Base-by-base conservation (phyloP, 2,797 vertebrate genomes). In the Halcyon chelicuti region DNA sequence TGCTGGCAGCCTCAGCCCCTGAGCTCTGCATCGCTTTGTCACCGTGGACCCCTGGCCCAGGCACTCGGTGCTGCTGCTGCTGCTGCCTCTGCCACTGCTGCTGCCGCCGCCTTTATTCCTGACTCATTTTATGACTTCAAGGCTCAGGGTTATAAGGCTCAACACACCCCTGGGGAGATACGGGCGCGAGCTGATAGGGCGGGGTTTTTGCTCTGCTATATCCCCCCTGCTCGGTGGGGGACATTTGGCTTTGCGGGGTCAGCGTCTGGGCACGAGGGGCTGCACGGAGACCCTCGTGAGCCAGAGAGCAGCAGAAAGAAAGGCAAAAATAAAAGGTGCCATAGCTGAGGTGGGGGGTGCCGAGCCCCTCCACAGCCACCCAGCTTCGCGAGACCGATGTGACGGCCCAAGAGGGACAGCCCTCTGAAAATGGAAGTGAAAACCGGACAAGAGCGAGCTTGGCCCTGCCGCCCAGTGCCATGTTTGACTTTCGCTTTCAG, bases 401-500 rank as follows among this genome's bases (percentile, higher is more conserved):
- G 1, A n/a, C 0, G 1, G 71, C 63, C 26, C 28, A 2, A 8
- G 21, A 79, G 46, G 14, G 63, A 28, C 79, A 91, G 2, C 35
- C 77, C 74, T 94, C 63, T 8, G 89, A 96, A 97, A 97, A 94
- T 94, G 95, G 95, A 97, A 95, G 89, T 95, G 96, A 96, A 95
- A 97, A 91, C 67, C 3, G 0, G 17, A 19, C 13, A 29, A 46
- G 60, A 85, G 74, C 12, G 0, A 8, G 54, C 77, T 75, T 33
- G 57, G 86, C 94, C 83, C 54, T 0, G 40, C 33, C 46, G 6
- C 82, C 57, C 86, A 75, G 82, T 39, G 88, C 96, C 93, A 81
- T 95, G 95, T 92, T 93, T 86, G 88, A 93, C 96, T 97, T 96
- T 97, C 93, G 22, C 82, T 97, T 97, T 97, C 94, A 92, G 62